These are phyloP conservation scores for Sitodiplosis mosellana DNA, from an alignment of 1,140 invertebrate species.

Conservation along the genomic window DNA sequence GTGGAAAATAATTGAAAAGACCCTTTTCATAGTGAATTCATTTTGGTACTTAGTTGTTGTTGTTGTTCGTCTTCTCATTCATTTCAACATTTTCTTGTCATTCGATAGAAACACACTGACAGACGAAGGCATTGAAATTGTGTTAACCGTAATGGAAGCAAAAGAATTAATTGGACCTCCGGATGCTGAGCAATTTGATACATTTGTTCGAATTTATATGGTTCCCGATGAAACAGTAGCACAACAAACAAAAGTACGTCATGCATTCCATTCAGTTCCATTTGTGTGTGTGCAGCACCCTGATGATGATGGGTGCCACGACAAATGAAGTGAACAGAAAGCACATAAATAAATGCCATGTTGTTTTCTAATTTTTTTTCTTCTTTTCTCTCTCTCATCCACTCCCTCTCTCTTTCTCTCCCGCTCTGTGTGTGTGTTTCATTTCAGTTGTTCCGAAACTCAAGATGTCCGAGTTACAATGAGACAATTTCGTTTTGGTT, in stretches of 20 bases:
- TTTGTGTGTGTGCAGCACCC: no score
- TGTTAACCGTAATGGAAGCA: conserved; percentile 56
- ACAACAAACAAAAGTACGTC: conserved; percentile 48
- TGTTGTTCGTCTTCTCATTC: no score
- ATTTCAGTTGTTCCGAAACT: conserved; percentile 25
- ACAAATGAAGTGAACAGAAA: no score
- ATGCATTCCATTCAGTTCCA: conserved; percentile 1
- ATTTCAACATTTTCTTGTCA: conserved; percentile 3
- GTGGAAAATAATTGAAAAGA: no score
- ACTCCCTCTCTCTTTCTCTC: no score
- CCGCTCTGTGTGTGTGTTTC: background rate
- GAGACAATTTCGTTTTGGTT: conserved; percentile 55
- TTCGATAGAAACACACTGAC: conserved; percentile 9
- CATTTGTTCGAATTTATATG: conserved; percentile 54
- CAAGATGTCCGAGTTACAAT: conserved; percentile 46
- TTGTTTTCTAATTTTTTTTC: no score
- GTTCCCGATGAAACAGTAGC: conserved; percentile 50
- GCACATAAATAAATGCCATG: background rate
- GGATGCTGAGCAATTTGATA: conserved; percentile 42
- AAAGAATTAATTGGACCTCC: conserved; percentile 45
- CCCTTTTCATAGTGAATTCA: no score
- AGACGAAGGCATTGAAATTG: conserved; percentile 49
- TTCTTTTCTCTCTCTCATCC: no score
- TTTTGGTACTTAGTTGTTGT: no score
- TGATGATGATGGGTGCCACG: no score